Evolutionary conservation across 1,140 invertebrate species (phyloP), one percentile per base, ranked within the genome.

Genomic region (Bacillus rossius): DNA sequence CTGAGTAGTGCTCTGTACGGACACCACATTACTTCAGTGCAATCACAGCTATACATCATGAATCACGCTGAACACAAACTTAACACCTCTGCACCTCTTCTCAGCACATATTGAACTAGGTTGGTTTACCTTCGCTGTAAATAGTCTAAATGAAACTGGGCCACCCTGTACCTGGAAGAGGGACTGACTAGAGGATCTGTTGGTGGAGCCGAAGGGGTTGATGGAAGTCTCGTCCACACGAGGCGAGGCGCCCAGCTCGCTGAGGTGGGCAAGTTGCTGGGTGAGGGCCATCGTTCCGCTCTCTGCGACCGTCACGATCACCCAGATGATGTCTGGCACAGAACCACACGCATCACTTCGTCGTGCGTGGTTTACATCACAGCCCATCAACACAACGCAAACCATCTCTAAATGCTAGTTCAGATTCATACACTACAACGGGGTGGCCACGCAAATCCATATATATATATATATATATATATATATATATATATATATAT

Each of bases 251-350:
- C 71, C 71, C 49, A 72, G 58, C 17, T 70, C 67, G 61, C 75
- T 79, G 64, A 82, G 73, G 57, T 80, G 73, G 63, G 82, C 79
- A 65, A 88, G 72, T 64, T 88, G 85, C 68, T 88, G 84, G 57
- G 86, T 88, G 8, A 89, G 71, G 51, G 81, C 83, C 47, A 87
- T 66, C 37, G 86, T 79, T 17, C 86, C 85, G 57, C 78, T 79
- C 68, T 86, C 81, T 41, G 78, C 84, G 20, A 89, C 87, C 23
- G 76, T 78, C 58, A 88, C 71, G 55, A 88, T 82, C 52, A 85
- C 78, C 83, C 84, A 87, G 63, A 89, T 85, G 47, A 81, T 72
- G 62, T 88, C 86, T 85, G 67, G 56, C 77, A 78, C 56, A 26
- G 19, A 23, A 14, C 42, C 37, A 19, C 8, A 19, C 13, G 16